Percentiles rank a stretch among this genome's conserved stretches.
Evolutionary conservation across 2,888 invertebrate genomes (phyloP).

Genomic region (Orthonychiurus folsomi): DNA sequence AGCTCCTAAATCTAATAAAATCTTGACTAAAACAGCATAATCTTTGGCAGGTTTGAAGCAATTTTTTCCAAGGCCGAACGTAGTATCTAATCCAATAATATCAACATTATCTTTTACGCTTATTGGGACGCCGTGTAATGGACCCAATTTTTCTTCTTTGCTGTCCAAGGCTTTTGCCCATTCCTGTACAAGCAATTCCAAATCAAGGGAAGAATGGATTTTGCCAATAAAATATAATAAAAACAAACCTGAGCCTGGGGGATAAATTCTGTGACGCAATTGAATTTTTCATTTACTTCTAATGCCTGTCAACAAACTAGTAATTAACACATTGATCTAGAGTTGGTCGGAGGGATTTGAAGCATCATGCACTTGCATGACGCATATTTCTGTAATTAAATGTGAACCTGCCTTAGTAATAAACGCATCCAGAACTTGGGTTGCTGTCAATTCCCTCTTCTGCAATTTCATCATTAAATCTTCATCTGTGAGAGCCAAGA

Average conservation of each 20-base stretch:
- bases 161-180: conserved; percentile 31
- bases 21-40: conserved; percentile 31
- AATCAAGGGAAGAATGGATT: neutral
- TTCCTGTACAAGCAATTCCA: conserved; percentile 15
- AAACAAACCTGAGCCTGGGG: conserved; percentile 20
- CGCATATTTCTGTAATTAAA: too few relatives aligned
- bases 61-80: conserved; percentile 42
- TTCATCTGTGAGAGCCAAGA: conserved; percentile 21
- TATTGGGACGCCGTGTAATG: conserved; percentile 42
- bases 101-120: conserved; percentile 43
- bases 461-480: conserved; percentile 24
- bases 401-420: conserved; percentile 23
- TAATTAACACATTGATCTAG: conserved; percentile 20
- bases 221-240: too few relatives aligned
- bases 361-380: too few relatives aligned
- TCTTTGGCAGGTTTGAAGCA: conserved; percentile 41
- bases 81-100: conserved; percentile 43
- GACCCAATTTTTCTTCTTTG: conserved; percentile 27
- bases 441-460: conserved; percentile 20
- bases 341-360: neutral
- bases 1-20: conserved; percentile 30
- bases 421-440: conserved; percentile 27
- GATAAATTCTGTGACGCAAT: conserved; percentile 22
- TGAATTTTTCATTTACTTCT: conserved; percentile 13
- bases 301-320: conserved; percentile 15